A percentile compares a stretch with the other conserved stretches of the same genome.
phyloP scores from a whole-genome alignment of 2,797 vertebrate genomes.

The Alectoris magna region DNA sequence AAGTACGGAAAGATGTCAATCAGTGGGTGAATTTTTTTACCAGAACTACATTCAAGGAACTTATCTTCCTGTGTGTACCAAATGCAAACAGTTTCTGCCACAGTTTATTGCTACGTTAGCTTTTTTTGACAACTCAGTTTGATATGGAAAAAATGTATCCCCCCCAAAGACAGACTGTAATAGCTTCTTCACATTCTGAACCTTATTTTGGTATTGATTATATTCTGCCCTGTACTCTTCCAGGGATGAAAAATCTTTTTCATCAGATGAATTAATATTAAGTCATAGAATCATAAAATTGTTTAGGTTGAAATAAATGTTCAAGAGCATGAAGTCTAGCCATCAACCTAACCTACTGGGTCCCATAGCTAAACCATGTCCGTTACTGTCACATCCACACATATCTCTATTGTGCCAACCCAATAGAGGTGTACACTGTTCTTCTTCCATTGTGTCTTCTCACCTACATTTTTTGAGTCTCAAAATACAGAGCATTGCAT shows the following conservation, averaged over 20 bases:
- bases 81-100: background rate
- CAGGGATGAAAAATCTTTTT: background rate
- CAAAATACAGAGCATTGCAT: background rate
- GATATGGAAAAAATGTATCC: background rate
- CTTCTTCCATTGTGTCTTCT: background rate
- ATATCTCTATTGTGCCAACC: background rate
- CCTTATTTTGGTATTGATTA: background rate
- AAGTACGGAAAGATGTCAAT: background rate
- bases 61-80: background rate
- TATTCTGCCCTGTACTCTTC: background rate
- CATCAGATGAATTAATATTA: background rate
- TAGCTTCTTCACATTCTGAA: background rate
- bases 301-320: background rate
- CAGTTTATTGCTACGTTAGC: background rate
- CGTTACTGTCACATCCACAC: background rate
- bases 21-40: background rate
- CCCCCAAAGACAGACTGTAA: background rate
- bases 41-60: fast-evolving
- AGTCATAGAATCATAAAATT: background rate
- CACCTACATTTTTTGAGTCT: background rate
- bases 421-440: background rate
- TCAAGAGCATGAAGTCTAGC: background rate
- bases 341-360: background rate
- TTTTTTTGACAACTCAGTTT: background rate
- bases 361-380: background rate